These are phyloP conservation scores for Apoda limacodes DNA, from an alignment of 2,888 invertebrate genomes.

Conservation along the genomic window DNA sequence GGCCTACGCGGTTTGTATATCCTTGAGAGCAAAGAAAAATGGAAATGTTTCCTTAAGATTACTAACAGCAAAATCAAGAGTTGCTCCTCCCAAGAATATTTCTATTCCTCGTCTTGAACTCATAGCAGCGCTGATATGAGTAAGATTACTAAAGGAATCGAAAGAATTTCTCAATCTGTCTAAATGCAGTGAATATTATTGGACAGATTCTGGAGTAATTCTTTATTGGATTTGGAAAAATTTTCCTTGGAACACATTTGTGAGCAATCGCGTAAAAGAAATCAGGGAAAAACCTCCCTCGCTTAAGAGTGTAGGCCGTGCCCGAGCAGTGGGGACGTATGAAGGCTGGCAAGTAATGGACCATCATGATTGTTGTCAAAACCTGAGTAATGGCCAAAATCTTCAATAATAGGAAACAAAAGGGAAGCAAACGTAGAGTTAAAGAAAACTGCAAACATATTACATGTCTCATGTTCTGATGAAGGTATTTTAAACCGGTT, in stretches of 20 bases:
- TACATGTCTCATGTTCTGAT: too few relatives aligned
- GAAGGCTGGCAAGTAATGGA: slow-evolving; percentile 5
- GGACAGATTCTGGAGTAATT: neutral
- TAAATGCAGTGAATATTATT: neutral
- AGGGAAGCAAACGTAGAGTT: slow-evolving; percentile 1
- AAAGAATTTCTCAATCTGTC: neutral
- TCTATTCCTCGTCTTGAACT: slow-evolving; percentile 1
- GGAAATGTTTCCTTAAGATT: slow-evolving; percentile 2
- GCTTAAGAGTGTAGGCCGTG: too few relatives aligned
- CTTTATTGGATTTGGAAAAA: neutral
- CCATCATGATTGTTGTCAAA: neutral
- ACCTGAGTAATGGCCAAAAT: neutral
- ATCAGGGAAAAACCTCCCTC: neutral
- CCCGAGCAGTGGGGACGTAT: slow-evolving; percentile 1
- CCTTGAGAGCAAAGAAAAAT: slow-evolving; percentile 4
- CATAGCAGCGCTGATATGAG: slow-evolving; percentile 1
- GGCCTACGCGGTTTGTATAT: slow-evolving; percentile 6
- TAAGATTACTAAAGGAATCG: neutral
- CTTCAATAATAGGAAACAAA: neutral
- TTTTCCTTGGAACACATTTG: neutral
- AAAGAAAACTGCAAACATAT: neutral
- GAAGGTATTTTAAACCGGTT: too few relatives aligned
- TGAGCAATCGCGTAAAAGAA: neutral
- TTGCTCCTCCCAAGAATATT: slow-evolving; percentile 1
- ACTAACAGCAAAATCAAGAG: slow-evolving; percentile 2